phyloP scores from a whole-genome alignment of 2,888 invertebrate genomes.

The Cerastoderma edule region DNA sequence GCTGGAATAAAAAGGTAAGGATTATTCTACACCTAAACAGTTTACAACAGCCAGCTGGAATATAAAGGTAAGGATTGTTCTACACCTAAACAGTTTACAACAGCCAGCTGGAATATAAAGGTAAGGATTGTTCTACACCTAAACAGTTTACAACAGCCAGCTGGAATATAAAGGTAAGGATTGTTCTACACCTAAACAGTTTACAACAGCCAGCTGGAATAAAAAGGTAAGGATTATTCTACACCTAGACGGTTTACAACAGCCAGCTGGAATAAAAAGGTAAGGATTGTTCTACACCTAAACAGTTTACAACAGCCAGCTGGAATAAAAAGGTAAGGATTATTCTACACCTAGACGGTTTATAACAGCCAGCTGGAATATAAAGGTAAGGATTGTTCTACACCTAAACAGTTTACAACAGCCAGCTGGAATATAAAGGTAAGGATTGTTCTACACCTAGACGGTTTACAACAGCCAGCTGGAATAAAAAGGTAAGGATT shows the following conservation, averaged over 20 bases:
- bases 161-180: conserved; percentile 82
- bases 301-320: conserved; percentile 75
- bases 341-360: conserved; percentile 68
- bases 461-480: conserved; percentile 76
- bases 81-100: conserved; percentile 68
- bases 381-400: conserved; percentile 78
- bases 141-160: conserved; percentile 75
- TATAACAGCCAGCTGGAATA: conserved; percentile 82
- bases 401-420: conserved; percentile 68
- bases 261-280: conserved; percentile 83
- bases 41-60: conserved; percentile 82
- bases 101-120: conserved; percentile 83
- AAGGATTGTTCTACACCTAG: too few species aligned
- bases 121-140: too few species aligned
- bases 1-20: conserved; percentile 82
- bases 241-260: conserved; percentile 68
- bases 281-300: conserved; percentile 71
- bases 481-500: conserved; percentile 82
- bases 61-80: conserved; percentile 78
- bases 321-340: conserved; percentile 82
- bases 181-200: conserved; percentile 67
- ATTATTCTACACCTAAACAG: too few species aligned
- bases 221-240: conserved; percentile 79
- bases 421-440: conserved; percentile 83
- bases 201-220: conserved; percentile 82